A percentile compares a stretch with the other conserved stretches of the same genome.
These are phyloP conservation scores for Sphecodes monilicornis DNA, from an alignment of 2,888 invertebrate species.

Conservation along the genomic window DNA sequence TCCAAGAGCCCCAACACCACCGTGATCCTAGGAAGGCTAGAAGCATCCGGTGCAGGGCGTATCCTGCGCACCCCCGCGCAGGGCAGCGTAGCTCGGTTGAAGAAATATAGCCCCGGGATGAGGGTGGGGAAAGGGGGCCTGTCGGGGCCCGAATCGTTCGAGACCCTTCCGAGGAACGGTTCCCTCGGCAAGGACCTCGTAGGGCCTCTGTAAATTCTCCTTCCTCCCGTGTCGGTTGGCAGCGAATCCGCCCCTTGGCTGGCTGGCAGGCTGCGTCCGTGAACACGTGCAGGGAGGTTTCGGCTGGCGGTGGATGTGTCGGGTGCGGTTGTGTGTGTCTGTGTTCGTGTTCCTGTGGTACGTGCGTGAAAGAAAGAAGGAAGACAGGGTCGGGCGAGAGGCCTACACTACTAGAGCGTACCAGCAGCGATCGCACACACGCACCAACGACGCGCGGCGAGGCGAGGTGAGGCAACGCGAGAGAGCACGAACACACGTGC, in stretches of 20 bases:
- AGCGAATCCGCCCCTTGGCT: slow-evolving; percentile 62
- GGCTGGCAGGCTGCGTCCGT: slow-evolving; percentile 48
- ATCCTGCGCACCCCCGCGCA: slow-evolving; percentile 26
- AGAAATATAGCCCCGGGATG: slow-evolving; percentile 19
- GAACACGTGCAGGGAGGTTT: slow-evolving; percentile 69
- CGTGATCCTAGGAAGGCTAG: not conserved
- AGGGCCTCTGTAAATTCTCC: slow-evolving; percentile 53
- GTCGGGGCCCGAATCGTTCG: slow-evolving; percentile 29
- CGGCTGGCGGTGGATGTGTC: slow-evolving; percentile 5
- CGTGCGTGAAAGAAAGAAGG: slow-evolving; percentile 9
- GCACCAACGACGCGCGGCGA: not conserved
- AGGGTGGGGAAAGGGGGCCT: not conserved
- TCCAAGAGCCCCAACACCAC: not conserved
- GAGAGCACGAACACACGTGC: slow-evolving; percentile 10
- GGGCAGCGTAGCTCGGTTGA: not conserved
- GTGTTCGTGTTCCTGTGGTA: not conserved
- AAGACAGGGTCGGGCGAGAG: not conserved
- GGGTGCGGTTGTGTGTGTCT: slow-evolving; percentile 1
- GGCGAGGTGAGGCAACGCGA: slow-evolving; percentile 14
- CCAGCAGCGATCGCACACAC: not conserved
- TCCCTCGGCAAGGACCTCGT: slow-evolving; percentile 54
- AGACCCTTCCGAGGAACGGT: slow-evolving; percentile 53
- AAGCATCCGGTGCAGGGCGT: not conserved
- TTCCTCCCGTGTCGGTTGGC: slow-evolving; percentile 32
- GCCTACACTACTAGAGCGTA: not conserved